Evolutionary conservation across 2,113 vertebrate species (phyloP).

Genomic region (Gopherus flavomarginatus): DNA sequence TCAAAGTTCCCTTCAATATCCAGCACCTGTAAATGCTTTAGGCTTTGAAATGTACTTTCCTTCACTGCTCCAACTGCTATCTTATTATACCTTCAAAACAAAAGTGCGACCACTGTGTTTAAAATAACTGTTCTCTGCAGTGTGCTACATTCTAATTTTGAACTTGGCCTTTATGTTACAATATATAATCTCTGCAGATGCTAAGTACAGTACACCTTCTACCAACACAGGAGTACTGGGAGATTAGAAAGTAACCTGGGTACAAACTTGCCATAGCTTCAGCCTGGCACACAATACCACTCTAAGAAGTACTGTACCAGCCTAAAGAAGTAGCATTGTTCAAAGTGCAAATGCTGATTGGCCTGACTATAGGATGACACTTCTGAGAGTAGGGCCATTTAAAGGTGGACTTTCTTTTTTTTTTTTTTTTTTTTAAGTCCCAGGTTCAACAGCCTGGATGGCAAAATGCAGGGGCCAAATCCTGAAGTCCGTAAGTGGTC

Average conservation of each 20-base stretch:
- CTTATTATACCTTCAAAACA: slow-evolving; percentile 87
- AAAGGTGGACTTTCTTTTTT: not conserved
- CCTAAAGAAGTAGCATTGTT: not conserved
- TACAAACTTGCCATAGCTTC: not conserved
- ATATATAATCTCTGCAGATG: not conserved
- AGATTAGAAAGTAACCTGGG: not conserved
- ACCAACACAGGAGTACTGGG: not conserved
- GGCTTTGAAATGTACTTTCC: slow-evolving; percentile 88
- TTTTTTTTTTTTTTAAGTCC: not conserved
- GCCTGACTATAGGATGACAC: not conserved
- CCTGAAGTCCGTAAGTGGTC: not conserved
- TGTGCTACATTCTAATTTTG: not conserved
- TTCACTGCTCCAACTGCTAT: slow-evolving; percentile 87
- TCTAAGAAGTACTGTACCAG: not conserved
- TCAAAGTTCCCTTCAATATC: slow-evolving; percentile 89
- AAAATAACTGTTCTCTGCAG: not conserved
- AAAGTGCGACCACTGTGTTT: slow-evolving; percentile 2
- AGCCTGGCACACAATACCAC: not conserved
- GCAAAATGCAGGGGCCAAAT: not conserved
- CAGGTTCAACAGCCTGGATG: not conserved
- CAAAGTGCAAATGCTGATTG: not conserved
- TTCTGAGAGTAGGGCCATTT: not conserved
- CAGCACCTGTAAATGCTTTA: slow-evolving; percentile 90
- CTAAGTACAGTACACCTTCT: not conserved
- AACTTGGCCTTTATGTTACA: not conserved